Base-by-base conservation (phyloP, 23 tunicate species). In the Ascidia mentula region DNA sequence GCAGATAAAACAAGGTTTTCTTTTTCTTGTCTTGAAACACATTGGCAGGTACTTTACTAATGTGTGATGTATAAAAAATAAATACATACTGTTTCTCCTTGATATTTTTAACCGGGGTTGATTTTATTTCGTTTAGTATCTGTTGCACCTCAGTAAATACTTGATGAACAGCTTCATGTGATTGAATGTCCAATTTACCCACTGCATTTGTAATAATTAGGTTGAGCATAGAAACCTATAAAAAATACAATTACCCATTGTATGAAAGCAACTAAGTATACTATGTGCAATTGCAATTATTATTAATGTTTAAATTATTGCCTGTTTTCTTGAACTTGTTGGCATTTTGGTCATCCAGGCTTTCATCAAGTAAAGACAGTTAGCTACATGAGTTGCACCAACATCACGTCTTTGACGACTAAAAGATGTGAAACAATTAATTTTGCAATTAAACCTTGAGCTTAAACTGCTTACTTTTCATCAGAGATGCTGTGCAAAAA, bases 361-460 rank as follows among this genome's bases (percentile, higher is more conserved):
- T 34, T 28, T 78, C 72, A 78, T 40, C 40, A 85, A 33, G n/a
- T 35, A 65, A 34, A 85, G 59, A n/a, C 84, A 73, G 73, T 78
- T 77, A 5, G 18, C 45, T 5, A 85, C 31, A 78, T 85, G 89
- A 22, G 32, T 69, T 24, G 83, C 60, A 24, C 30, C 82, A 30
- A 37, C 28, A 15, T 30, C 28, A 4, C 77, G 32, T 72, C 69
- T 33, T 2, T 37, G 22, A 0, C 8, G 40, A 34, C 83, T 53
- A 28, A 61, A 78, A 9, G 32, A 40, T 5, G 59, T 30, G 1
- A 32, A 72, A 37, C 34, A 31, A 22, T 7, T 72, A 72, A 20
- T n/a, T 31, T 7, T 37, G 32, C 36, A 34, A 0, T 46, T 9
- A 78, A 31, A 59, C 59, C 22, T 0, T 22, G 28, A 40, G 0